These are phyloP conservation scores for Neoaliturus tenellus DNA, from an alignment of 2,888 invertebrate species.

Conservation along the genomic window DNA sequence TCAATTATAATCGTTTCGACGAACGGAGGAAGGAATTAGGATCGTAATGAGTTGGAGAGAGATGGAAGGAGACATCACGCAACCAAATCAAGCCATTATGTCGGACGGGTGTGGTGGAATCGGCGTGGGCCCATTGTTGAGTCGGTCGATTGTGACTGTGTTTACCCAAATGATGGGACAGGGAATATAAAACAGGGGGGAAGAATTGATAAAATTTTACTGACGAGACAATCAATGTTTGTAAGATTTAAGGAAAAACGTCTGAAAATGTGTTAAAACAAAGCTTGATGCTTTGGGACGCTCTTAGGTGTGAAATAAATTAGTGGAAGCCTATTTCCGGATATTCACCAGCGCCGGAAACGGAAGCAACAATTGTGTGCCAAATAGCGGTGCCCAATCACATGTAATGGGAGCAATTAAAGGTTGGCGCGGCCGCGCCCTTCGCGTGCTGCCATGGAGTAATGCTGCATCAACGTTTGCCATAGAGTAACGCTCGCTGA, in stretches of 20 bases:
- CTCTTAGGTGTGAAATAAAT: not conserved
- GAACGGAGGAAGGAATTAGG: slow-evolving; percentile 27
- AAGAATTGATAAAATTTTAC: too few species aligned
- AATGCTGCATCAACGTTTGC: not conserved
- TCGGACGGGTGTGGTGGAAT: not conserved
- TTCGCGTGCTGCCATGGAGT: slow-evolving; percentile 42
- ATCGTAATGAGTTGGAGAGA: slow-evolving; percentile 36
- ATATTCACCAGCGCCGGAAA: slow-evolving; percentile 27
- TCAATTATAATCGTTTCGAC: slow-evolving; percentile 12
- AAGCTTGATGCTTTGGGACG: too few species aligned
- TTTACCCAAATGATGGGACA: too few species aligned
- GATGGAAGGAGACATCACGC: slow-evolving; percentile 5
- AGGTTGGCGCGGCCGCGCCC: slow-evolving; percentile 33
- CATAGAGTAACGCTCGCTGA: slow-evolving; percentile 26
- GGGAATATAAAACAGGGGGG: too few species aligned
- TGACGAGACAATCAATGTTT: too few species aligned
- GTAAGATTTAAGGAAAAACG: too few species aligned
- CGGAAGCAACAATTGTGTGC: slow-evolving; percentile 49
- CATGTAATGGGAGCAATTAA: slow-evolving; percentile 46
- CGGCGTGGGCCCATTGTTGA: not conserved
- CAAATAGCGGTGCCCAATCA: slow-evolving; percentile 43
- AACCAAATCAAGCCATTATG: slow-evolving; percentile 42
- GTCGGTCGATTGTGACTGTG: too few species aligned
- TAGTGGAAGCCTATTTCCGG: slow-evolving; percentile 35
- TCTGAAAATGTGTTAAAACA: too few species aligned